Percentiles rank a stretch among this genome's conserved stretches.
Conservation (phyloP, 1,140 invertebrate genomes). For the Neuroterus valhalla region DNA sequence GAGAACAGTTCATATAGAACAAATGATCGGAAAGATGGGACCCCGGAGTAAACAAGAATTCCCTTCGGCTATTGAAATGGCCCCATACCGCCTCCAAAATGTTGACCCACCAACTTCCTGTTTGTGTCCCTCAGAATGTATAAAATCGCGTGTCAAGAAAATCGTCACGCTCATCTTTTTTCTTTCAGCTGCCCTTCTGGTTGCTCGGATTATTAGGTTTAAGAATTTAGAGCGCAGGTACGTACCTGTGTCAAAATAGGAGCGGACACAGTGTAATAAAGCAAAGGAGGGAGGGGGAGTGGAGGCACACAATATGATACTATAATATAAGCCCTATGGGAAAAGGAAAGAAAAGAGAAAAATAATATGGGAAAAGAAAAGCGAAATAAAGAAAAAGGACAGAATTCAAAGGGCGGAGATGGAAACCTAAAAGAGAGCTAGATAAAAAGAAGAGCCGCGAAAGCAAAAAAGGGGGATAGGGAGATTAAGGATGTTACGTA, state of each 20-base stretch:
- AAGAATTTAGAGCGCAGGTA: conserved; percentile 45
- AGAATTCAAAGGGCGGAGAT: conserved; percentile 45
- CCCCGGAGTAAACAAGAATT: neutral
- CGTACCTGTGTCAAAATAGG: conserved; percentile 49
- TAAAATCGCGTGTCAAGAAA: conserved; percentile 15
- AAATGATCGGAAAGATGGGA: neutral
- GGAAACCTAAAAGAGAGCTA: conserved; percentile 5
- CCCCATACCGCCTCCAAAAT: conserved; percentile 1
- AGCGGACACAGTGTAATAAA: conserved; percentile 56
- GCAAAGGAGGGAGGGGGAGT: conserved; percentile 38
- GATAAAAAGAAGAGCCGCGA: conserved; percentile 42
- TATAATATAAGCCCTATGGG: conserved; percentile 41
- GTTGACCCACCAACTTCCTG: neutral
- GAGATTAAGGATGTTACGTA: no score
- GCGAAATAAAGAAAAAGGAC: conserved; percentile 39
- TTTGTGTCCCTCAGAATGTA: neutral
- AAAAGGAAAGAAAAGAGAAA: conserved; percentile 30
- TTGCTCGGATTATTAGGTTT: conserved; percentile 48
- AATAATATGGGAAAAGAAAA: conserved; percentile 29
- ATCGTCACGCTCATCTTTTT: conserved; percentile 28
- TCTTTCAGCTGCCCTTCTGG: conserved; percentile 45
- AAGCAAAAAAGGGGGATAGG: conserved; percentile 42
- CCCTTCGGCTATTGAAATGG: conserved; percentile 35
- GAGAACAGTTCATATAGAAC: neutral
- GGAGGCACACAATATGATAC: conserved; percentile 40